Percentiles rank a stretch among this genome's conserved stretches.
Evolutionary conservation across 2,888 invertebrate genomes (phyloP).

Genomic region (Morpho helenor): DNA sequence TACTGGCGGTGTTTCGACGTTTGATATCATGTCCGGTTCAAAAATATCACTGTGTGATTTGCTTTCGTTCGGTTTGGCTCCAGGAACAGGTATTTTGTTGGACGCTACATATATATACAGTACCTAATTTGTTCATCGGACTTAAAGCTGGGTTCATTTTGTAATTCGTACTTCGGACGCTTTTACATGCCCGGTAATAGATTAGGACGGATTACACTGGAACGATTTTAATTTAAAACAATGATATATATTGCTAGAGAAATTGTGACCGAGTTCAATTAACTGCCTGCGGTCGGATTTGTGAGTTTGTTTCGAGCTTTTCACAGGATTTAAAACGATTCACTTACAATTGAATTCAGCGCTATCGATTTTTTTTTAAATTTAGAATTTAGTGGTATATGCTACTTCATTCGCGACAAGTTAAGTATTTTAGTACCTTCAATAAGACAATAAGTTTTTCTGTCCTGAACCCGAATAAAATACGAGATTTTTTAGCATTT

Average conservation of each 20-base stretch:
- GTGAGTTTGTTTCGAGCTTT: neutral
- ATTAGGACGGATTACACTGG: constrained; percentile 21
- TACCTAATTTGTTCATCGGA: constrained; percentile 7
- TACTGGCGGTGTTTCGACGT: constrained; percentile 49
- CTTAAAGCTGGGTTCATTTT: constrained; percentile 4
- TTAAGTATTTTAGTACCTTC: too few species aligned
- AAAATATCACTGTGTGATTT: constrained; percentile 51
- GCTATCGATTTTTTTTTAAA: too few species aligned
- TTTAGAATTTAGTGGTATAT: too few species aligned
- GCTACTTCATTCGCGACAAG: too few species aligned
- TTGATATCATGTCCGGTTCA: constrained; percentile 48
- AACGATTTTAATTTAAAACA: constrained; percentile 17
- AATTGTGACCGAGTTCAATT: neutral
- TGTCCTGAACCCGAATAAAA: too few species aligned
- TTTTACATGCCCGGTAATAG: neutral
- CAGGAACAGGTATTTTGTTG: constrained; percentile 68
- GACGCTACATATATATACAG: constrained; percentile 46
- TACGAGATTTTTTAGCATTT: too few species aligned
- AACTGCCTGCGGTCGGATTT: neutral
- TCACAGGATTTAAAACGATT: too few species aligned
- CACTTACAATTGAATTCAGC: too few species aligned
- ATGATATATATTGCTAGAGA: neutral
- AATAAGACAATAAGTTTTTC: too few species aligned
- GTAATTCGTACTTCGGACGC: constrained; percentile 6
- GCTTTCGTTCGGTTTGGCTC: constrained; percentile 45